phyloP scores from a whole-genome alignment of 1,140 invertebrate species.

The Akabosia matsudoensis region DNA sequence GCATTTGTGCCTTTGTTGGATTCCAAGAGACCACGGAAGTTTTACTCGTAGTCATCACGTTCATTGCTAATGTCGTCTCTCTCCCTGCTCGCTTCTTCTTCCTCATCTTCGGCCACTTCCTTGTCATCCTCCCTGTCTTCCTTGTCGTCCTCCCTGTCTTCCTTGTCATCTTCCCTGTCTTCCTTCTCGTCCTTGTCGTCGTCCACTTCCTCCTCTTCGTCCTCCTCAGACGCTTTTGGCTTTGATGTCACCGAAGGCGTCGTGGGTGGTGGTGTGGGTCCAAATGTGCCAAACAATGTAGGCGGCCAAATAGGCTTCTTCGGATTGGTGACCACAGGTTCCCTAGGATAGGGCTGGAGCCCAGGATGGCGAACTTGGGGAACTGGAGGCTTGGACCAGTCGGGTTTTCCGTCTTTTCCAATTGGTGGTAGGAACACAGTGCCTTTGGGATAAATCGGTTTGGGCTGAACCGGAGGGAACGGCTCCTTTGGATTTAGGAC shows the following conservation, averaged over 20 bases:
- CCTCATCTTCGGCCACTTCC: constrained; percentile 18
- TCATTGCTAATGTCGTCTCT: not conserved
- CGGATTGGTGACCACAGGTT: constrained; percentile 26
- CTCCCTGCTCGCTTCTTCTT: not conserved
- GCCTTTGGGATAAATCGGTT: constrained; percentile 19
- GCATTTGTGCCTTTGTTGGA: no score
- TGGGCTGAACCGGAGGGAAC: constrained; percentile 15
- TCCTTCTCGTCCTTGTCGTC: constrained; percentile 14
- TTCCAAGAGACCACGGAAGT: no score
- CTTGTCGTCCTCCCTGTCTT: not conserved
- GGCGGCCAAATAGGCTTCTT: constrained; percentile 13
- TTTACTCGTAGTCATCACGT: no score
- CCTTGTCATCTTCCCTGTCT: constrained; percentile 19
- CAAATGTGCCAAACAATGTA: not conserved
- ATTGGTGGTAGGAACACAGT: not conserved
- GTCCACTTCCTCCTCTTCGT: constrained; percentile 24
- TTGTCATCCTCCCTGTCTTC: not conserved
- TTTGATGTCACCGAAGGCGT: not conserved
- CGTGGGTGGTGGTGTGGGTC: not conserved
- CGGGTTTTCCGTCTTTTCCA: not conserved
- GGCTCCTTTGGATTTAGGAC: constrained; percentile 24
- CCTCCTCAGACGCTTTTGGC: constrained; percentile 11
- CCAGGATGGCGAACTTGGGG: constrained; percentile 29
- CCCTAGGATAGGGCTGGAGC: constrained; percentile 14
- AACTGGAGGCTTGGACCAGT: constrained; percentile 19